Evolutionary conservation across 2,797 vertebrate species (phyloP), one percentile per base, ranked within the genome.

Genomic region (Carapus acus): DNA sequence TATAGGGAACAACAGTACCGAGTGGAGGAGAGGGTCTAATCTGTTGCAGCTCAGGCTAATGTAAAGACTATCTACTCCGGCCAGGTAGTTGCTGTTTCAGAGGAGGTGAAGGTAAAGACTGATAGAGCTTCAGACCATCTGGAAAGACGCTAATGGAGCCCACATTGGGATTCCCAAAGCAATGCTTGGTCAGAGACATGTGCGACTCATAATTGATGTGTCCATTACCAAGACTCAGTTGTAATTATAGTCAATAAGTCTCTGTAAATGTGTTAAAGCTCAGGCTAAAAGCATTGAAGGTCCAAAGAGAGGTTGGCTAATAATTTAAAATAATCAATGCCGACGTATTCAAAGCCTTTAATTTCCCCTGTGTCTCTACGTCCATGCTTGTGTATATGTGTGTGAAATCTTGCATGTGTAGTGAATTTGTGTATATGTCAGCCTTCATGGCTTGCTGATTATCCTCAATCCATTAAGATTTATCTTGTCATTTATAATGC

Each of bases 171-270:
- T 93, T 96, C 93, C 93, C 93, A 90, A 90, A 92, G 91, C 93
- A 94, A 91, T 91, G 91, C 93, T 92, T 91, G 91, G 91, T 94
- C 92, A 90, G 90, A 91, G 93, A 94, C 92, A 90, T 92, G 91
- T 90, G 90, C 90, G 93, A 91, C 92, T 94, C 91, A 94, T 96
- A 97, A 97, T 96, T 95, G 94, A 97, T 97, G 94, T 96, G 94
- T 96, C 94, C 94, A 97, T 97, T 97, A 96, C 94, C 91, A 93
- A 92, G 94, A 95, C 94, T 97, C 94, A 94, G 91, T 96, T 96
- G 94, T 96, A 97, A 96, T 97, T 96, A 97, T 94, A 95, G 94
- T 96, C 94, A 95, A 96, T 97, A 97, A 97, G 93, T 96, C 94
- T 97, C 94, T 94, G 83, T 97, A 96, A 96, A 96, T 93, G 93